Evolutionary conservation across 2,888 invertebrate species (phyloP).

Genomic region (Cerceris rybyensis): DNA sequence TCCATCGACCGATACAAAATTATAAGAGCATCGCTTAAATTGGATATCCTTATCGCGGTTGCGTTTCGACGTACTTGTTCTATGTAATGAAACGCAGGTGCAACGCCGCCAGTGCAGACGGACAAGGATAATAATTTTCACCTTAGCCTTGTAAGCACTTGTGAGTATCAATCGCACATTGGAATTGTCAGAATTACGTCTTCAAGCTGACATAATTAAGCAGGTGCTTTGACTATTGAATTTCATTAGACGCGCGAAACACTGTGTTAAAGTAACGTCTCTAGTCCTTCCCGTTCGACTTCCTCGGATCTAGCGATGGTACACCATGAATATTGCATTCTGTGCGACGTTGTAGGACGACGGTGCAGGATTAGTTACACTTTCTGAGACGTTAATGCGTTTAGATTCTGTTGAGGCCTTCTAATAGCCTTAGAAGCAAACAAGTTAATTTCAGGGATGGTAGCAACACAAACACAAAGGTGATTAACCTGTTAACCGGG

Average conservation of each 20-base stretch:
- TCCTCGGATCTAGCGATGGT: too few relatives aligned
- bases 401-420: too few relatives aligned
- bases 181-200: constrained; percentile 49
- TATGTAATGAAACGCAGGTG: constrained; percentile 61
- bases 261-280: too few relatives aligned
- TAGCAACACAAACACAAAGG: too few relatives aligned
- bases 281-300: too few relatives aligned
- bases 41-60: constrained; percentile 59
- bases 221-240: constrained; percentile 52
- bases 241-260: constrained; percentile 32
- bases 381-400: too few relatives aligned
- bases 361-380: too few relatives aligned
- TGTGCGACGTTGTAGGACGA: too few relatives aligned
- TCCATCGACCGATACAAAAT: constrained; percentile 49
- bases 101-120: constrained; percentile 33
- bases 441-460: too few relatives aligned
- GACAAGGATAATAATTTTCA: constrained; percentile 48
- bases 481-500: too few relatives aligned
- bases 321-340: too few relatives aligned
- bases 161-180: constrained; percentile 47
- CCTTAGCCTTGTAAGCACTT: constrained; percentile 40
- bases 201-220: constrained; percentile 46
- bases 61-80: constrained; percentile 30
- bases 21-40: constrained; percentile 59
- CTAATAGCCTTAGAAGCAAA: too few relatives aligned